Percentiles rank a stretch among this genome's conserved stretches.
These are phyloP conservation scores for Folsomia candida DNA, from an alignment of 2,888 invertebrate species.

Conservation along the genomic window DNA sequence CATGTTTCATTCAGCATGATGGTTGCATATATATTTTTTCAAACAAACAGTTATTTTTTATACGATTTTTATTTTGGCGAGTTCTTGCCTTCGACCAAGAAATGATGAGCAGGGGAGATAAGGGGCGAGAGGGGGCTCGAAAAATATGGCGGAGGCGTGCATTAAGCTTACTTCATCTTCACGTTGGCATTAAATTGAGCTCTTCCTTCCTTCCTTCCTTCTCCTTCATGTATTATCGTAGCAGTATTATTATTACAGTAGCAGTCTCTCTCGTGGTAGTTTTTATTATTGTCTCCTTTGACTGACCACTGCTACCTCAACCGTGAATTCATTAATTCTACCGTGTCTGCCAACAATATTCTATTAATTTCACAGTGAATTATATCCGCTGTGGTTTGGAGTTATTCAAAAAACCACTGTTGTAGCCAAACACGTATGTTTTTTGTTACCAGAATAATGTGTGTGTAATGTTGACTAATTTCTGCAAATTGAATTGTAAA, in stretches of 20 bases:
- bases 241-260: no score
- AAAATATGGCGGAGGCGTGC: not conserved
- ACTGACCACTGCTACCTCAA: not conserved
- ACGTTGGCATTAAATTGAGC: slow-evolving; percentile 19
- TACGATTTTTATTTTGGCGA: not conserved
- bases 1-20: no score
- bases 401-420: not conserved
- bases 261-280: no score
- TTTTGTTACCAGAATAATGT: no score
- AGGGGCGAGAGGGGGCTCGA: not conserved
- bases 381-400: not conserved
- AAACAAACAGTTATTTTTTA: not conserved
- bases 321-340: not conserved
- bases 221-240: not conserved
- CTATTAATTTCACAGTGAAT: not conserved
- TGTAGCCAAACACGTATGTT: no score
- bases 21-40: no score
- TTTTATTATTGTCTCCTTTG: not conserved
- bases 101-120: not conserved
- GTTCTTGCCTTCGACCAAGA: not conserved
- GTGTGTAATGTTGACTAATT: no score
- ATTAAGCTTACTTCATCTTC: not conserved
- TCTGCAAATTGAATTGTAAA: no score
- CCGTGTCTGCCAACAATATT: not conserved
- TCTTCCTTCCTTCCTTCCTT: slow-evolving; percentile 9